Evolutionary conservation across 1,140 invertebrate genomes (phyloP).

Genomic region (Cyrtorhinus lividipennis): DNA sequence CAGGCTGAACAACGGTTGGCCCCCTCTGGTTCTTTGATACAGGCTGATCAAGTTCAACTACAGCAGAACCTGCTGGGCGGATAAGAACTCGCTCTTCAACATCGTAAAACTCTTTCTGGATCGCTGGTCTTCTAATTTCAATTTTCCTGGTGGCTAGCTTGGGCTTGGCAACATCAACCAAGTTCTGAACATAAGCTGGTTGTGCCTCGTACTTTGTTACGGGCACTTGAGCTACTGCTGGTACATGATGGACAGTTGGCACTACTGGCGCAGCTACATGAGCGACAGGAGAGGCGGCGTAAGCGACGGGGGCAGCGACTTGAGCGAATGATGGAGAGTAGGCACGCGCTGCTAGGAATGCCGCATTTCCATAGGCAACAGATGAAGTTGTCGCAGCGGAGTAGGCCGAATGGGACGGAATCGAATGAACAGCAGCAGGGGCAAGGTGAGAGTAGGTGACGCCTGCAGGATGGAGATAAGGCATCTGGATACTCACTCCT

Average conservation of each 20-base stretch:
- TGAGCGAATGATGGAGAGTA: conserved; percentile 22
- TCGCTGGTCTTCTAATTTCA: conserved; percentile 43
- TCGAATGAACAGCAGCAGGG: conserved; percentile 25
- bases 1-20: conserved; percentile 31
- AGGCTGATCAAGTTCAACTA: conserved; percentile 44
- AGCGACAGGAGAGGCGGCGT: conserved; percentile 27
- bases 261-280: conserved; percentile 31
- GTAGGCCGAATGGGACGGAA: conserved; percentile 15
- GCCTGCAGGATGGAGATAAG: conserved; percentile 35
- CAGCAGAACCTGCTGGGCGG: conserved; percentile 43
- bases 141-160: conserved; percentile 35
- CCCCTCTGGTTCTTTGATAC: conserved; percentile 41
- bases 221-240: conserved; percentile 35
- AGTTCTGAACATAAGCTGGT: conserved; percentile 36
- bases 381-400: conserved; percentile 18
- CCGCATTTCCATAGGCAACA: conserved; percentile 18
- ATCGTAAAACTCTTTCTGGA: conserved; percentile 50
- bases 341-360: conserved; percentile 19
- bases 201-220: conserved; percentile 36
- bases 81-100: conserved; percentile 45
- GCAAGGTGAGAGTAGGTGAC: conserved; percentile 32
- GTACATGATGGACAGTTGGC: conserved; percentile 36
- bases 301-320: conserved; percentile 22
- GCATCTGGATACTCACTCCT: conserved; percentile 31
- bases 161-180: conserved; percentile 38